Percentiles rank a stretch among this genome's conserved stretches.
phyloP scores from a whole-genome alignment of 2,797 vertebrate species.

The Hoplostethus mediterraneus region DNA sequence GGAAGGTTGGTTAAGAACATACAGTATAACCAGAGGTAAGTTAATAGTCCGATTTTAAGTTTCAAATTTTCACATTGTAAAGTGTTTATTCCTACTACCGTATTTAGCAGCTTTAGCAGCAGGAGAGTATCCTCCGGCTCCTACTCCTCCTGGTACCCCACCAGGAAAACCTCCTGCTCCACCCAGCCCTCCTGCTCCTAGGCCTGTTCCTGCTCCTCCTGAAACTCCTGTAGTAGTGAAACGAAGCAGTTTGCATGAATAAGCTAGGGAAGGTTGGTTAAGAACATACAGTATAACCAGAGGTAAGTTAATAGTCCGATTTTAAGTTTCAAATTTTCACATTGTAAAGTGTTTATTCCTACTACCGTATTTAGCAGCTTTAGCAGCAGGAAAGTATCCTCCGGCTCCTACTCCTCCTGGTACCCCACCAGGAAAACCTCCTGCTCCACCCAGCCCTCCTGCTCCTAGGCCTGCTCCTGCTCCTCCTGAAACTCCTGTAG shows the following conservation, averaged over 20 bases:
- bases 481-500: slow-evolving; percentile 4
- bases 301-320: neutral
- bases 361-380: slow-evolving; percentile 70
- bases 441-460: slow-evolving; percentile 37
- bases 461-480: slow-evolving; percentile 12
- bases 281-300: too few relatives aligned
- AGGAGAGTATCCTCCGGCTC: slow-evolving; percentile 59
- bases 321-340: neutral
- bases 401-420: slow-evolving; percentile 44
- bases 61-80: neutral
- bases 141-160: slow-evolving; percentile 11
- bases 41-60: neutral
- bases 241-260: neutral
- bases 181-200: slow-evolving; percentile 38
- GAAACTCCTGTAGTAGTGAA: neutral
- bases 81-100: slow-evolving; percentile 20
- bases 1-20: too few relatives aligned
- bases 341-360: neutral
- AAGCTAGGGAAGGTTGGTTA: too few relatives aligned
- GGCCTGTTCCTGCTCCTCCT: slow-evolving; percentile 3
- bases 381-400: slow-evolving; percentile 60
- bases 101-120: slow-evolving; percentile 73
- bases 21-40: too few relatives aligned
- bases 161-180: slow-evolving; percentile 18
- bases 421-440: slow-evolving; percentile 1